These are phyloP conservation scores for Astropecten irregularis DNA, from an alignment of 53 echinoderm and acorn worm genomes.

Conservation along the genomic window DNA sequence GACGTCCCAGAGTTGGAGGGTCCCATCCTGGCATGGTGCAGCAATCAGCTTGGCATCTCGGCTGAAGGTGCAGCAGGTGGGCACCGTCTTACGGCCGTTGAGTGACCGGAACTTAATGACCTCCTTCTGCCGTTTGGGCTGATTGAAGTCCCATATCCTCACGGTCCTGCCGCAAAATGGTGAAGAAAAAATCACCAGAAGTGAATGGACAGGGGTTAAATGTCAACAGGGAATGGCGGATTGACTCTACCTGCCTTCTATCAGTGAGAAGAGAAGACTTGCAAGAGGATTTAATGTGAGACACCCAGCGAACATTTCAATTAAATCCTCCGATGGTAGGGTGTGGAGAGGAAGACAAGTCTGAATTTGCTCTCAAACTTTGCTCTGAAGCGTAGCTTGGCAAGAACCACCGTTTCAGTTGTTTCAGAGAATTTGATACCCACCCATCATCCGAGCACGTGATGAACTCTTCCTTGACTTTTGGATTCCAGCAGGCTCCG, in stretches of 20 bases:
- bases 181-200: not conserved
- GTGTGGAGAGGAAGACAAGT: no score
- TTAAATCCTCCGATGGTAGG: no score
- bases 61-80: slow-evolving; percentile 84
- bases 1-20: slow-evolving; percentile 89
- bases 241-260: no score
- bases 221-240: not conserved
- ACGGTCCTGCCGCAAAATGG: slow-evolving; percentile 78
- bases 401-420: no score
- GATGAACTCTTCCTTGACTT: slow-evolving; percentile 89
- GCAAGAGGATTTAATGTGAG: no score
- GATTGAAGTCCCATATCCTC: slow-evolving; percentile 85
- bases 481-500: slow-evolving; percentile 95
- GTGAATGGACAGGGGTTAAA: not conserved
- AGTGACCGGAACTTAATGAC: slow-evolving; percentile 83
- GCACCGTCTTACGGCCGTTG: slow-evolving; percentile 80
- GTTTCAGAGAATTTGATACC: no score
- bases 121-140: slow-evolving; percentile 69
- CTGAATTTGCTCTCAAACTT: no score
- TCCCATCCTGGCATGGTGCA: slow-evolving; percentile 88
- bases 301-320: no score
- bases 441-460: slow-evolving; percentile 96
- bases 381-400: no score
- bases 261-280: no score
- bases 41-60: slow-evolving; percentile 87